A percentile compares a stretch with the other conserved stretches of the same genome.
Evolutionary conservation across 1,140 invertebrate genomes (phyloP).

Genomic region (Anthonomus grandis): DNA sequence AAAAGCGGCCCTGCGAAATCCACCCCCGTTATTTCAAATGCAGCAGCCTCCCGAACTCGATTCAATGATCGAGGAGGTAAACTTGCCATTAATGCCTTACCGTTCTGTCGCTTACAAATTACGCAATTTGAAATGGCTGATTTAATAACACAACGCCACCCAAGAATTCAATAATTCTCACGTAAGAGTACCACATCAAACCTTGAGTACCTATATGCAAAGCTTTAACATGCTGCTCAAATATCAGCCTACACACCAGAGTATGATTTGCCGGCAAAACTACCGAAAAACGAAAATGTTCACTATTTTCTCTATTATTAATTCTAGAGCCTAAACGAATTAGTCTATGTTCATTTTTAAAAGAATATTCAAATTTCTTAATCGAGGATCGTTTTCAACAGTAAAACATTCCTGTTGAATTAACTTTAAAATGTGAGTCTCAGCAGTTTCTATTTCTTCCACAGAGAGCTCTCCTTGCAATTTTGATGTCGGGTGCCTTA

Average conservation of each 20-base stretch:
- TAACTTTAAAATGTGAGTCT: no score
- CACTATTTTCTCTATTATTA: no score
- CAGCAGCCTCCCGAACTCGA: slow-evolving; percentile 30
- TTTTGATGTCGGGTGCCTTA: no score
- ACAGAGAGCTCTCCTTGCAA: no score
- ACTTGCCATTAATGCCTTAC: neutral
- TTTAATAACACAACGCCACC: neutral
- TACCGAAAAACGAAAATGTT: no score
- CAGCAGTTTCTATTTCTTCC: no score
- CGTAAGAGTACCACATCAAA: slow-evolving; percentile 8
- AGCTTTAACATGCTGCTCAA: no score
- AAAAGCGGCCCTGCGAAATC: slow-evolving; percentile 36
- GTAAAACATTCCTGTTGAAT: no score
- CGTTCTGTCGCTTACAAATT: slow-evolving; percentile 14
- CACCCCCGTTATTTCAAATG: slow-evolving; percentile 33
- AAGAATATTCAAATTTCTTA: slow-evolving; percentile 21
- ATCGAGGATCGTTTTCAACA: slow-evolving; percentile 10
- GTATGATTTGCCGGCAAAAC: slow-evolving; percentile 34
- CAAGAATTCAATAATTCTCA: slow-evolving; percentile 7
- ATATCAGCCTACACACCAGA: slow-evolving; percentile 21
- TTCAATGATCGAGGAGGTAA: slow-evolving; percentile 23
- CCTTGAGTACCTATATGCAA: slow-evolving; percentile 31
- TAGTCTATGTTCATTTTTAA: slow-evolving; percentile 33
- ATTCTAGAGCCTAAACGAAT: slow-evolving; percentile 34
- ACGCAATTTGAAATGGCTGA: slow-evolving; percentile 16